Conservation (phyloP, 2,113 vertebrate genomes). For the Merops nubicus region DNA sequence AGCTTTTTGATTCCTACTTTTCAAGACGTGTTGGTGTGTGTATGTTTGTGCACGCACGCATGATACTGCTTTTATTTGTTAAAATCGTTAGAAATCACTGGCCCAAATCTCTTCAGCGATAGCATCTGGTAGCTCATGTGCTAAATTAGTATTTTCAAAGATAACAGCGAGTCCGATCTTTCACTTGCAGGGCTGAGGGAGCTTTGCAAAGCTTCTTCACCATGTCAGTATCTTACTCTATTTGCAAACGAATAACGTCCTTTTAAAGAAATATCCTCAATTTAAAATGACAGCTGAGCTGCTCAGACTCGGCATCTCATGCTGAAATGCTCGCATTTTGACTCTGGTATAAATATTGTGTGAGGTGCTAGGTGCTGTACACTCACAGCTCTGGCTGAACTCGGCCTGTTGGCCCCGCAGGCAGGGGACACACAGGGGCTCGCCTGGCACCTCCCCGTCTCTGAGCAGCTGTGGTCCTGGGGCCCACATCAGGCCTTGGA, state of each 20-base stretch:
- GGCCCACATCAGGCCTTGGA: not conserved
- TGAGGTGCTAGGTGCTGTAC: rapidly evolving
- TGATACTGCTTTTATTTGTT: not conserved
- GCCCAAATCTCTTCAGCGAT: not conserved
- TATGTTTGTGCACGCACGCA: rapidly evolving
- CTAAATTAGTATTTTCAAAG: slow-evolving; percentile 24
- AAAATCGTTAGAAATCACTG: slow-evolving; percentile 19
- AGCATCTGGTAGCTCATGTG: slow-evolving; percentile 16
- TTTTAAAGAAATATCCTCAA: not conserved
- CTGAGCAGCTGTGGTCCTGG: not conserved
- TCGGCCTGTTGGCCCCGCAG: rapidly evolving
- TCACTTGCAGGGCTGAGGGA: not conserved
- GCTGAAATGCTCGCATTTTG: rapidly evolving
- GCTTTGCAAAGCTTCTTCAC: not conserved
- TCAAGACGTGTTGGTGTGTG: not conserved
- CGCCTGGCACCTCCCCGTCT: not conserved
- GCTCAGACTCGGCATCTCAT: not conserved
- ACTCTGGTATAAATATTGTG: not conserved
- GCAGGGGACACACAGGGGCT: not conserved
- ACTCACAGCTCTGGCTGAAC: not conserved
- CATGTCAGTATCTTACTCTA: not conserved
- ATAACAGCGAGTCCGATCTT: not conserved
- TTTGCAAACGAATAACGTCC: not conserved
- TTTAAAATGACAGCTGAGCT: not conserved
- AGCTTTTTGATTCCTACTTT: slow-evolving; percentile 31